Conservation (phyloP, 2,113 vertebrate genomes). For the Maccullochella peelii region DNA sequence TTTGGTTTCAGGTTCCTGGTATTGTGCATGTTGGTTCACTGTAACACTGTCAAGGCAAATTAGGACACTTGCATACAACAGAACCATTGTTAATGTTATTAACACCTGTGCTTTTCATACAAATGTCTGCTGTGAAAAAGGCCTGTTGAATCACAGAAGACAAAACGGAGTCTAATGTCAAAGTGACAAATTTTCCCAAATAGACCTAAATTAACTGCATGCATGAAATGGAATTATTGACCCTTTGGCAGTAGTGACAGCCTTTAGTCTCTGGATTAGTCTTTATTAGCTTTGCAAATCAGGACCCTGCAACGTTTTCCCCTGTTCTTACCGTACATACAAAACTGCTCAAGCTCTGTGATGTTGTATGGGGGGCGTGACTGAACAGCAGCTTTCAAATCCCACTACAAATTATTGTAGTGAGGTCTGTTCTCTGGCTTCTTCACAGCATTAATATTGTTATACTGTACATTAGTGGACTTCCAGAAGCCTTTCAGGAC, state of each 20-base stretch:
- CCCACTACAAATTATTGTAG: constrained; percentile 6
- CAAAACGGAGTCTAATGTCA: not conserved
- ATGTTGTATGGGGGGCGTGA: not conserved
- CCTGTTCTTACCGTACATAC: too few species aligned
- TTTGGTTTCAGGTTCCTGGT: not conserved
- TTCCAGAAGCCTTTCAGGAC: not conserved
- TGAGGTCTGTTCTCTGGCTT: not conserved
- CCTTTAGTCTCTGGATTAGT: too few species aligned
- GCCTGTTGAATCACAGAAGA: not conserved
- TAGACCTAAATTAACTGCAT: not conserved
- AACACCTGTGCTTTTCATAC: too few species aligned
- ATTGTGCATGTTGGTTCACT: not conserved
- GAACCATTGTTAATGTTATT: not conserved
- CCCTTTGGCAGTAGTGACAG: not conserved
- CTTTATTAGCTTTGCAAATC: not conserved
- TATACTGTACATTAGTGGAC: not conserved
- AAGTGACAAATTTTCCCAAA: not conserved
- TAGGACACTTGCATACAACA: not conserved
- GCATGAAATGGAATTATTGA: not conserved
- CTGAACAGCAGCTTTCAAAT: constrained; percentile 6
- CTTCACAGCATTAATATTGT: not conserved
- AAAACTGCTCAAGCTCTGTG: not conserved
- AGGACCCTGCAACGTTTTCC: not conserved
- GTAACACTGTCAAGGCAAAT: not conserved
- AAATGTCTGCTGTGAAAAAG: not conserved